Evolutionary conservation across 2,888 invertebrate species (phyloP), one percentile per base, ranked within the genome.

Genomic region (Spodoptera exigua): DNA sequence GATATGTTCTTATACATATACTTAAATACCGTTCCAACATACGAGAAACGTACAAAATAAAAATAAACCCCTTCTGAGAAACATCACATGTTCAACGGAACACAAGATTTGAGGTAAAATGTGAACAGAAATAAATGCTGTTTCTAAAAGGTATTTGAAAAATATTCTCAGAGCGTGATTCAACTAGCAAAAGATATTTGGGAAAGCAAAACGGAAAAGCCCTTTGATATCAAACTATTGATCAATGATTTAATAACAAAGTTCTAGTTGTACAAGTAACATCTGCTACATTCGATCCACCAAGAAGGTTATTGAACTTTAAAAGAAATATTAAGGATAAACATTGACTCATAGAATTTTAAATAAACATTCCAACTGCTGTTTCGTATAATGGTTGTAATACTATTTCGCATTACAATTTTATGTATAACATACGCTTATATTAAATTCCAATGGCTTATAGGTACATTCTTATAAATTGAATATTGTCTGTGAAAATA

Each of bases 211-310:
- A 64, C 18, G 40, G 44, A 27, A 73, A 57, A 46, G 18, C 53
- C 53, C 53, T 61, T 69, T 61, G 46, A 74, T 57, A 44, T 44
- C 44, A 16, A 13, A 55, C 34, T 34, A 53, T 46, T 68, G 36
- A 53, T 45, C 63, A 37, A 49, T 59, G 40, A 49, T 43, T 52
- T 69, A 54, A 17, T 58, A 55, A 39, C 44, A 57, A 34, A 51
- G 10, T 39, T 36, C 13, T 48, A 49, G 48, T 68, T 36, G 16
- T 44, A 58, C 16, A 11, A 45, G 34, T 53, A 59, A 45, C 48
- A 58, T 69, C 41, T 74, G 57, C 27, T 40, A 9, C 2, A n/a
- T n/a, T 3, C 21, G 44, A 41, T 44, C 16, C 18, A 21, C 36
- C 43, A 14, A 27, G 46, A 27, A 51, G 57, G 47, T 68, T 47